Conservation (phyloP, 2,888 invertebrate species). For the Caprella mutica region DNA sequence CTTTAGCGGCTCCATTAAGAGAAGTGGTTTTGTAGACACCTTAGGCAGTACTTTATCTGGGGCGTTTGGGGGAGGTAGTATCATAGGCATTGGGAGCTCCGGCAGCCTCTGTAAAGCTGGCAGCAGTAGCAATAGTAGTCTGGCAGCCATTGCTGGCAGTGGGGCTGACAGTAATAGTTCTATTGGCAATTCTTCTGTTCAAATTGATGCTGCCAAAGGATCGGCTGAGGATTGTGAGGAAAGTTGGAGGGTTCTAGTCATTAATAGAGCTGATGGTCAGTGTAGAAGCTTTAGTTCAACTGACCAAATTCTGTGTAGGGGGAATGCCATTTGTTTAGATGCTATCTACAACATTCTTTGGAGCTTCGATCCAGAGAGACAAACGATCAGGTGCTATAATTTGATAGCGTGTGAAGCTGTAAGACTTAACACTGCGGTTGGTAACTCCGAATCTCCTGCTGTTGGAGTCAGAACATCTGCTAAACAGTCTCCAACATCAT, state of each 20-base stretch:
- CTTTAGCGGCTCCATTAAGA: constrained; percentile 1
- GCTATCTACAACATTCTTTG: constrained; percentile 86
- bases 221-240: constrained; percentile 18
- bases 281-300: constrained; percentile 70
- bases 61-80: background rate
- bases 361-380: constrained; percentile 60
- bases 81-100: constrained; percentile 2
- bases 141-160: constrained; percentile 1
- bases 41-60: background rate
- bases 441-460: background rate
- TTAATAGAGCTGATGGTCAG: constrained; percentile 75
- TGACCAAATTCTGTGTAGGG: constrained; percentile 73
- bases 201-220: background rate
- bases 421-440: constrained; percentile 33
- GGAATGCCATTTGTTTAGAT: constrained; percentile 71
- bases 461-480: background rate
- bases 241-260: constrained; percentile 71
- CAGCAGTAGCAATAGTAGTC: constrained; percentile 2
- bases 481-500: background rate
- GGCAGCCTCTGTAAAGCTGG: constrained; percentile 1
- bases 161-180: constrained; percentile 2
- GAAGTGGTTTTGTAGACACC: background rate
- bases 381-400: constrained; percentile 65
- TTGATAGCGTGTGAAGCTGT: constrained; percentile 64
- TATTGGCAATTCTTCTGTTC: background rate